Base-by-base conservation (phyloP, 1,140 invertebrate species). In the Euglossa dilemma region DNA sequence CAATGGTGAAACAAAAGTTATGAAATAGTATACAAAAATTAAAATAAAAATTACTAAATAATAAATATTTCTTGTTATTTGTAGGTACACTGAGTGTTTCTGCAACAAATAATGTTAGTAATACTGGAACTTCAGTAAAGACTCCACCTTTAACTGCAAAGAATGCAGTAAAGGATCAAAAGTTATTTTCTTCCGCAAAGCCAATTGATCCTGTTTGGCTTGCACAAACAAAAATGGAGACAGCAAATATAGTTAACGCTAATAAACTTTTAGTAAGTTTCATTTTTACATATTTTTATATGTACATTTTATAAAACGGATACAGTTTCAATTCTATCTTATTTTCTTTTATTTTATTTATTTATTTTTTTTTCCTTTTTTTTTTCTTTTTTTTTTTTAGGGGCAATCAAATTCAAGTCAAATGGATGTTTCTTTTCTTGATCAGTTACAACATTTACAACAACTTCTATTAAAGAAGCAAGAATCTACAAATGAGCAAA, bases 401-500 rank as follows among this genome's bases (percentile, higher is more conserved):
- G 91, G 90, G 50, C 93, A 94, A 57, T 87, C 92, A 45, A 92
- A 92, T 72, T 76, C 89, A 20, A 91, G 91, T 90, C 93, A 93
- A 81, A 90, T 94, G 36, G 93, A 94, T 76, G 89, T 91, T 74
- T 89, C 92, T 71, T 91, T 96, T 43, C 90, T 96, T 25, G 94
- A 95, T 85, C 95, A 96, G 87, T 88, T 96, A 70, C 95, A 96
- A 91, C 95, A 95, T 89, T 92, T 96, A 74, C 95, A 96, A 88
- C 94, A 96, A 88, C 90, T 96, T 63, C 89, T 96, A 52, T 90
- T 95, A 28, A 95, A 95, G 77, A 95, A 95, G 61, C 92, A 94
- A 76, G 94, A 93, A 23, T 94, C 92, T 56, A 90, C 88, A 20
- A 94, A 91, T 67, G 93, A 92, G 84, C 80, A 89, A 11, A 93